These are phyloP conservation scores for Zeuzera pyrina DNA, from an alignment of 2,888 invertebrate genomes.

Conservation along the genomic window DNA sequence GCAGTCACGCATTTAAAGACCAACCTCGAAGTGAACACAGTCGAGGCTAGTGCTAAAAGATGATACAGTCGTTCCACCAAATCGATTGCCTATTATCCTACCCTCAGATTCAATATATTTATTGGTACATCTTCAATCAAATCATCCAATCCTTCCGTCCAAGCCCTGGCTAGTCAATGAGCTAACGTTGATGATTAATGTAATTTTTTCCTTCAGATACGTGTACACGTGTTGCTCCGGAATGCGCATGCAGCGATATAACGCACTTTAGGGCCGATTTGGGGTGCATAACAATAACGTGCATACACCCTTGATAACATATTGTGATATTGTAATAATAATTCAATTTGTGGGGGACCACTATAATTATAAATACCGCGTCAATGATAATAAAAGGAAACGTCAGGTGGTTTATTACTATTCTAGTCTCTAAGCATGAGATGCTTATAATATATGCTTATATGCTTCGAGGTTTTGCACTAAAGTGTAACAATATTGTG, in stretches of 20 bases:
- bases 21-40: too few species aligned
- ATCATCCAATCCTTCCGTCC: background rate
- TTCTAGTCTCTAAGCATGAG: too few species aligned
- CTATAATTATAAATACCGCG: constrained; percentile 26
- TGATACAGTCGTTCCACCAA: too few species aligned
- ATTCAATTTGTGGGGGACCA: constrained; percentile 37
- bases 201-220: constrained; percentile 4
- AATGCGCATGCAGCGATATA: constrained; percentile 33
- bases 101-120: too few species aligned
- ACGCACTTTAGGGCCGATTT: constrained; percentile 12
- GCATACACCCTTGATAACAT: constrained; percentile 23
- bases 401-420: background rate
- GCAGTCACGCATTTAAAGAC: too few species aligned
- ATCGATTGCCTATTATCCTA: too few species aligned
- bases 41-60: too few species aligned
- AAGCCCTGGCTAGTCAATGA: background rate
- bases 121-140: too few species aligned
- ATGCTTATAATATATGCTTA: background rate
- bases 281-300: constrained; percentile 33
- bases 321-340: constrained; percentile 36
- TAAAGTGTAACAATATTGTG: background rate
- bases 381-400: constrained; percentile 18
- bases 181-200: background rate
- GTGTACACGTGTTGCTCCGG: constrained; percentile 56
- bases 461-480: background rate